Evolutionary conservation across 2,797 vertebrate species (phyloP).

Genomic region (Thripadectes ignobilis): DNA sequence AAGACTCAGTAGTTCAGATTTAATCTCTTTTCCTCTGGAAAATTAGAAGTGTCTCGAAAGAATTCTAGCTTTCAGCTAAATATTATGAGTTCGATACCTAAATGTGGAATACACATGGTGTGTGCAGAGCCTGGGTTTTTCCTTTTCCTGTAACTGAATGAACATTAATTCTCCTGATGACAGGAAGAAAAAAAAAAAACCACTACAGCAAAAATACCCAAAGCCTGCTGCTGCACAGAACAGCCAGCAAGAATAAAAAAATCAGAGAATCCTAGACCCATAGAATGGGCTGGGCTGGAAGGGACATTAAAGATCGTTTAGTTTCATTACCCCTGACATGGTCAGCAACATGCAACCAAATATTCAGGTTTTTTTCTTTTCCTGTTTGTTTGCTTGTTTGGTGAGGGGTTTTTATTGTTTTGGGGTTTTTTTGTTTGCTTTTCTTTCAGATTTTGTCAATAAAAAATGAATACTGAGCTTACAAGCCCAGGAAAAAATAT

Average conservation of each 20-base stretch:
- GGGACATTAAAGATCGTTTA: neutral
- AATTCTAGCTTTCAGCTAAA: constrained; percentile 8
- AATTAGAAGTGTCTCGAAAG: constrained; percentile 4
- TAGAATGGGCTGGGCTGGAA: neutral
- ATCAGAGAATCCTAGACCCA: neutral
- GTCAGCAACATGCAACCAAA: neutral
- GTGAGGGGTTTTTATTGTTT: neutral
- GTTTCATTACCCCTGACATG: neutral
- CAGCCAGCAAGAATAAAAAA: neutral
- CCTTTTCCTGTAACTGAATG: neutral
- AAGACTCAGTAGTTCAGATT: constrained; percentile 38
- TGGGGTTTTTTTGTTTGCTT: neutral
- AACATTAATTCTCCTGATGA: neutral
- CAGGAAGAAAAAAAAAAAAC: neutral
- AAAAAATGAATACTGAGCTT: neutral
- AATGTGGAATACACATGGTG: neutral
- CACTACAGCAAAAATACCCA: neutral
- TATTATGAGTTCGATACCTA: neutral
- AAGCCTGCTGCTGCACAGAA: accelerated
- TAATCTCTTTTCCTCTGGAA: constrained; percentile 59
- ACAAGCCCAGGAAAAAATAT: accelerated
- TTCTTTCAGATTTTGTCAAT: neutral
- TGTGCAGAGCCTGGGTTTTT: neutral
- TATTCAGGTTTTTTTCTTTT: neutral
- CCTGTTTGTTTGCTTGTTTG: neutral